A percentile compares a stretch with the other conserved stretches of the same genome.
Conservation (phyloP, 2,888 invertebrate genomes). For the Amiota mariae region DNA sequence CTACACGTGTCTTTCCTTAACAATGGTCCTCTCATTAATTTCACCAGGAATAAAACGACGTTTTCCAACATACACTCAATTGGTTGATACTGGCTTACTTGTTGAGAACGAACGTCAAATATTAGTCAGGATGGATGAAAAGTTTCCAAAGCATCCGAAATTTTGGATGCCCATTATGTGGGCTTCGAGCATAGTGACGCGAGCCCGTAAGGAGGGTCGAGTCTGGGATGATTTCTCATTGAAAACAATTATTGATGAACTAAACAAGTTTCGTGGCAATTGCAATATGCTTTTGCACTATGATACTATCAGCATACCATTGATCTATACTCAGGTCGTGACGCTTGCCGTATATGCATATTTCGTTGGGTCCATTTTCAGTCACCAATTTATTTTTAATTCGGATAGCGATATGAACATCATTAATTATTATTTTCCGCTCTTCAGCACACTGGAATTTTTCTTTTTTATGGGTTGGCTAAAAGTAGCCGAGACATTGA, state of each 20-base stretch:
- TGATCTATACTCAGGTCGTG: slow-evolving; percentile 92
- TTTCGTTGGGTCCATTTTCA: slow-evolving; percentile 89
- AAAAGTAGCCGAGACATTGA: slow-evolving; percentile 90
- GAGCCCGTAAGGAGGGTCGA: slow-evolving; percentile 89
- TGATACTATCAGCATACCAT: slow-evolving; percentile 82
- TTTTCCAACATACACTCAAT: slow-evolving; percentile 86
- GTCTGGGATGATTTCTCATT: slow-evolving; percentile 93
- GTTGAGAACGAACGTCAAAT: slow-evolving; percentile 86
- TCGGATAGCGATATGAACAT: slow-evolving; percentile 69
- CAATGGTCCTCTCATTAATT: slow-evolving; percentile 88
- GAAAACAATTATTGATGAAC: slow-evolving; percentile 89
- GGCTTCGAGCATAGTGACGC: slow-evolving; percentile 90
- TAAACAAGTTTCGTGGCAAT: slow-evolving; percentile 86
- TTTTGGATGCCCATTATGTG: slow-evolving; percentile 93
- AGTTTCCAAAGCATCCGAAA: slow-evolving; percentile 89
- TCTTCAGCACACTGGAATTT: slow-evolving; percentile 90
- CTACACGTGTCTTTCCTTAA: slow-evolving; percentile 86
- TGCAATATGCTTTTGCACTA: slow-evolving; percentile 83
- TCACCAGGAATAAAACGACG: slow-evolving; percentile 90
- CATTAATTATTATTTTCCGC: slow-evolving; percentile 89
- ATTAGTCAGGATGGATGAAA: slow-evolving; percentile 82
- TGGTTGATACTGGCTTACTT: slow-evolving; percentile 87
- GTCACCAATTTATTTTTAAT: slow-evolving; percentile 86
- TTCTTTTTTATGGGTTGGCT: slow-evolving; percentile 92
- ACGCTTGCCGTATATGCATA: slow-evolving; percentile 90